Evolutionary conservation across 1,140 invertebrate species (phyloP), one percentile per base, ranked within the genome.

Genomic region (Anastrepha ludens): DNA sequence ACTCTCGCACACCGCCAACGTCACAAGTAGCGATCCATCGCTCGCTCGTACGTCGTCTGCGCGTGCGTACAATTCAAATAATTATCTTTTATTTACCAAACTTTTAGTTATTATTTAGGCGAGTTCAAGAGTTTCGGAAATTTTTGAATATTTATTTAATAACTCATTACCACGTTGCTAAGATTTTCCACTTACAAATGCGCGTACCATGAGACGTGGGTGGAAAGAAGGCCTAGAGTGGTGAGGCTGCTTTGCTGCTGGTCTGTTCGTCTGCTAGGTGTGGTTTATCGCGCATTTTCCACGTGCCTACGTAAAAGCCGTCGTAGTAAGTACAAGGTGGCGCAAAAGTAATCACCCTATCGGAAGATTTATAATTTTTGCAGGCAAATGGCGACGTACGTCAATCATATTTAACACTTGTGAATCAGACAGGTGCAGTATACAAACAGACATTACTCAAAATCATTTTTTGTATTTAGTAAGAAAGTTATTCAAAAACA

Each of bases 91-190:
- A 55, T 50, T 81, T 81, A 81, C 44, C 3, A 47, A 47, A 74
- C 41, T 39, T 8, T 67, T 67, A 29, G 15, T 7, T 39, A 20
- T 39, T 58, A 55, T 81, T 58, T 55, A n/a, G 74, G 8, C n/a
- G 74, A 55, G 15, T 20, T 58, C 3, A 5, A 1, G 29, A 47
- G 41, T n/a, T 58, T 81, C 20, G 74, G 74, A 81, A 81, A 81
- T 81, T 81, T 81, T 81, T 55, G n/a, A 81, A 81, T 81, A 81
- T 81, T 55, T 55, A 81, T 62, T 62, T 62, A 62, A 55, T 81
- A 81, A 81, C 3, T 55, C 41, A 81, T 81, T 81, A 55, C 74
- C 74, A 81, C 47, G 50, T 50, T 55, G 74, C 6, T 8, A 8
- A 50, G 17, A 81, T 58, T 78, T 81, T 55, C 47, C 47, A 81